Conservation (phyloP, 1,140 invertebrate genomes). For the Microvelia longipes region DNA sequence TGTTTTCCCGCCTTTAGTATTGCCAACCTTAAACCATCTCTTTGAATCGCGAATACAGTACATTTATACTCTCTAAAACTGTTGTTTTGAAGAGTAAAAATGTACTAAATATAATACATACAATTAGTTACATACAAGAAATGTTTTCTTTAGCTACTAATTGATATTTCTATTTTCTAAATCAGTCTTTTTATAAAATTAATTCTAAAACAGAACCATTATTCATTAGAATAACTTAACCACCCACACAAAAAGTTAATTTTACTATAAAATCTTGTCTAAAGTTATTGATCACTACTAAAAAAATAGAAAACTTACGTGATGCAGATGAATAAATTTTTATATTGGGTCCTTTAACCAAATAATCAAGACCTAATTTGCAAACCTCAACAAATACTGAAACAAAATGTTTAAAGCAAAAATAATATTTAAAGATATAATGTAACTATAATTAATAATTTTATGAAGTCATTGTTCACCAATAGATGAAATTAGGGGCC, state of each 20-base stretch:
- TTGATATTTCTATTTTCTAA: not conserved
- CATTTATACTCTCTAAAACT: too few relatives aligned
- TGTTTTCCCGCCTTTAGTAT: too few relatives aligned
- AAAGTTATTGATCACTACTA: not conserved
- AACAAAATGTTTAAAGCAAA: conserved; percentile 2
- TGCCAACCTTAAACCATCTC: too few relatives aligned
- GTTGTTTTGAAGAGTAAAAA: too few relatives aligned
- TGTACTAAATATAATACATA: too few relatives aligned
- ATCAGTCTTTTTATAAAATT: not conserved
- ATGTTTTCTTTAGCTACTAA: not conserved
- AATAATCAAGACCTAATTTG: conserved; percentile 5
- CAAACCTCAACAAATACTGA: conserved; percentile 14
- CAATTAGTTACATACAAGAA: not conserved
- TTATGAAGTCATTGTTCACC: not conserved
- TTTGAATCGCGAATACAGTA: too few relatives aligned
- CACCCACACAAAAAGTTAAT: too few relatives aligned
- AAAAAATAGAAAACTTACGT: not conserved
- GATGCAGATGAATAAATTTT: conserved; percentile 9
- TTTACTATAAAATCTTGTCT: too few relatives aligned
- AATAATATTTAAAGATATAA: not conserved
- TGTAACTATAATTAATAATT: not conserved
- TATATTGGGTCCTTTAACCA: conserved; percentile 7
- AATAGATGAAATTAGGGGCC: not conserved
- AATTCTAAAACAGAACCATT: not conserved
- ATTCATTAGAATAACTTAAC: not conserved